Evolutionary conservation across 2,113 vertebrate genomes (phyloP).

Genomic region (Cynocephalus volans): DNA sequence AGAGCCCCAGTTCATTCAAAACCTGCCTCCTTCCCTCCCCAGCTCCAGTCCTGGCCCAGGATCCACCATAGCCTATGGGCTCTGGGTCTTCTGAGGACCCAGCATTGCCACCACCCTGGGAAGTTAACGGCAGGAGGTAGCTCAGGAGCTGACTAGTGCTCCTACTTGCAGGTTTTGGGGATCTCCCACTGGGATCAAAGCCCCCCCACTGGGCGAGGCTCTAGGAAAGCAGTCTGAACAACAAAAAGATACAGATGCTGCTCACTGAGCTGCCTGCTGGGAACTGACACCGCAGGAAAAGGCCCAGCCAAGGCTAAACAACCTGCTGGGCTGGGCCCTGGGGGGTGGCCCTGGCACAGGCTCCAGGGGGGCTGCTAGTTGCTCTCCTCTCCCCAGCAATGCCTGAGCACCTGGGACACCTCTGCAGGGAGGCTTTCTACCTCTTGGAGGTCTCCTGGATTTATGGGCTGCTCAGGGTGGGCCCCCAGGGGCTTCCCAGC

Average conservation of each 20-base stretch:
- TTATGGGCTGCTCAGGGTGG: constrained; percentile 40
- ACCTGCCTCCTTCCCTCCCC: neutral
- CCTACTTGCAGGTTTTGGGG: neutral
- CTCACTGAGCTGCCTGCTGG: neutral
- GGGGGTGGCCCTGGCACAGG: neutral
- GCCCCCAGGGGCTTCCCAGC: neutral
- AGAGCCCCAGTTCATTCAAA: neutral
- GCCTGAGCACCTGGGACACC: neutral
- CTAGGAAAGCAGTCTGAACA: neutral
- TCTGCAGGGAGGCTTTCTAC: constrained; percentile 24
- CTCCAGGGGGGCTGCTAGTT: neutral
- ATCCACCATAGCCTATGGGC: neutral
- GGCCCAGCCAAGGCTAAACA: neutral
- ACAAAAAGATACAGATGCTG: neutral
- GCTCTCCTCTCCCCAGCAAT: neutral
- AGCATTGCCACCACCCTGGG: neutral
- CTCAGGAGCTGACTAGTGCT: neutral
- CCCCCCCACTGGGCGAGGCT: neutral
- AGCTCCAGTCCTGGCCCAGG: neutral
- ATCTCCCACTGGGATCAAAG: neutral
- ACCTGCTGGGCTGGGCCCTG: neutral
- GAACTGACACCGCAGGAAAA: neutral
- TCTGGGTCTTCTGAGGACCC: neutral
- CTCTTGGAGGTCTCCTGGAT: constrained; percentile 45
- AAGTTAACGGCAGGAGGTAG: neutral